Evolutionary conservation across 2,113 vertebrate species (phyloP), one percentile per base, ranked within the genome.

Genomic region (Porphyrio hochstetteri): DNA sequence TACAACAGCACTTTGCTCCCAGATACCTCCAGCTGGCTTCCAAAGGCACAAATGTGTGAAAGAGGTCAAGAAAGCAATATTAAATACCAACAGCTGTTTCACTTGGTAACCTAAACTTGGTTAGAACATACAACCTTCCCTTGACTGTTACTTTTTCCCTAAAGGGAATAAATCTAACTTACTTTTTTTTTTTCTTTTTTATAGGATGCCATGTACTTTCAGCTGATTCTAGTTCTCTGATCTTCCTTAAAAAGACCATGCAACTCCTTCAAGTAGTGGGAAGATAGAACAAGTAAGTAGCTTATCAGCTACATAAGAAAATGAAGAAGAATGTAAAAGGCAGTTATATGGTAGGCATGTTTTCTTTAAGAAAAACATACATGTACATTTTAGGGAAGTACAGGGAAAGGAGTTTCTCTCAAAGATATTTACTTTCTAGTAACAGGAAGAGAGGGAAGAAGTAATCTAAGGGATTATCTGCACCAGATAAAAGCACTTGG

Each of bases 401-500:
- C 40, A 87, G 42, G 42, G 50, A 88, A 91, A 82, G 31, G 8
- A 42, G 44, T 11, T 84, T 81, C 88, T 81, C 64, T 95, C 52
- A 64, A 71, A 92, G 52, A 64, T 56, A 90, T 11, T 67, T 68
- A 59, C 56, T 79, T 93, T 79, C 61, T 57, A 75, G 69, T 67
- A 89, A 87, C 55, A 76, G 69, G 25, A 89, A 72, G 86, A 93
- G 81, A 87, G 38, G 77, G 94, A 91, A 95, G 60, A 75, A 91
- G 70, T 79, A 91, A 96, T 96, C 93, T 93, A 89, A 95, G 65
- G 94, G 94, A 96, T 97, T 96, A 97, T 95, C 95, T 91, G 27
- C 33, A 84, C 42, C 84, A 96, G 95, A 95, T 96, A 95, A 96
- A 95, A 91, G 35, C 3, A 1, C 57, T 95, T 92, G 83, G 89